Evolutionary conservation across 2,797 vertebrate species (phyloP), one percentile per base, ranked within the genome.

Genomic region (Hypotaenidia philippensis): DNA sequence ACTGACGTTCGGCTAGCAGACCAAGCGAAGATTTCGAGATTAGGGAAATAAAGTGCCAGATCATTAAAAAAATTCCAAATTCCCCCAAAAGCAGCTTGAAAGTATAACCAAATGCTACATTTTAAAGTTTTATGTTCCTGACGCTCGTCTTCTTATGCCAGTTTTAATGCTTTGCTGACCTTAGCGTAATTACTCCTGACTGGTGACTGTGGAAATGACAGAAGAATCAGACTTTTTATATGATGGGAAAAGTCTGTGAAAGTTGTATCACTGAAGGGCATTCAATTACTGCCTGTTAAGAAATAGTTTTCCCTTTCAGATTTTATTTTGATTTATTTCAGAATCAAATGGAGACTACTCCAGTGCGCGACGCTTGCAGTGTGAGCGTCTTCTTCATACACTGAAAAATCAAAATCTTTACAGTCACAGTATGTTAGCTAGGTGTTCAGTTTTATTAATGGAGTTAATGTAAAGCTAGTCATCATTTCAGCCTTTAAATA

Each of bases 381-480:
- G 34, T 65, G 22, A 92, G 20, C n/a, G 60, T 55, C 34, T 92
- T 93, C 21, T 89, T 85, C 45, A 34, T 59, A 76, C 13, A 38
- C 17, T 40, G 56, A 79, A 94, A 83, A 79, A 90, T 63, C 79
- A 88, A 89, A 94, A 91, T 79, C 69, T 93, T 87, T 81, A 31
- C 49, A 72, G 56, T 69, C 55, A 69, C 40, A 31, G 32, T 49
- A 61, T 69, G 45, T 72, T 69, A 86, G 59, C 40, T 76, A 78
- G 45, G 66, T 59, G 36, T 89, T 87, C 65, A 45, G 10, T 79
- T 91, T 88, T 88, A 70, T 82, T 91, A 90, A 79, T 52, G 25
- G 52, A 86, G 44, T 79, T 72, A 72, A 60, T 41, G 36, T 60
- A 81, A 69, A 85, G 9, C 18, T 75, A 52, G 23, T 65, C 55